phyloP scores from a whole-genome alignment of 23 tunicate species.

The Oikopleura vanhoeffeni region DNA sequence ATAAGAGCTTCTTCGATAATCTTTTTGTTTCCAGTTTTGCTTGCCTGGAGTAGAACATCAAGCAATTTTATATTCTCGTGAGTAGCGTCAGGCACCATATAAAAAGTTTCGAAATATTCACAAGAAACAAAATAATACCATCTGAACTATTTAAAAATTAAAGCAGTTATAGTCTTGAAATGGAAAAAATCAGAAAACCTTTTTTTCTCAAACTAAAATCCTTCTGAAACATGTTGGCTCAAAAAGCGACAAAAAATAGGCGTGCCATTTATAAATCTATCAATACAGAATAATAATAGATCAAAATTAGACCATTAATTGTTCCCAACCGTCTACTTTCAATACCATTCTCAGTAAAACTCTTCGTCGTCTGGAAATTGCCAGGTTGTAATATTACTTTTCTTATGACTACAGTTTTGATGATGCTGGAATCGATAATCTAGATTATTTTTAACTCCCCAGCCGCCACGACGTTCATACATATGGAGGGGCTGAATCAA shows the following conservation, averaged over 20 bases:
- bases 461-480: not conserved
- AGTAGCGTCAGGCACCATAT: not conserved
- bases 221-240: too few relatives aligned
- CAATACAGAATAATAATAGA: not conserved
- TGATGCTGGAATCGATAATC: not conserved
- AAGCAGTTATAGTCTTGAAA: too few relatives aligned
- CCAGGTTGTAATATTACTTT: not conserved
- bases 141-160: too few relatives aligned
- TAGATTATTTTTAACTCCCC: slow-evolving; percentile 7
- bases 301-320: too few relatives aligned
- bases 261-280: not conserved
- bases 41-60: not conserved
- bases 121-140: too few relatives aligned
- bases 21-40: not conserved
- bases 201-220: too few relatives aligned
- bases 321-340: too few relatives aligned
- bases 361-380: not conserved
- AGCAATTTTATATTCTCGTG: not conserved
- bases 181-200: too few relatives aligned
- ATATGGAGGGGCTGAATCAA: not conserved
- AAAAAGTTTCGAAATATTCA: too few relatives aligned
- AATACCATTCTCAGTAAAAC: not conserved
- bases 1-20: not conserved
- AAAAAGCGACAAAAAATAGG: too few relatives aligned
- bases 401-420: not conserved